phyloP scores from a whole-genome alignment of 1,140 invertebrate species.

The Trypoxylus dichotomus region DNA sequence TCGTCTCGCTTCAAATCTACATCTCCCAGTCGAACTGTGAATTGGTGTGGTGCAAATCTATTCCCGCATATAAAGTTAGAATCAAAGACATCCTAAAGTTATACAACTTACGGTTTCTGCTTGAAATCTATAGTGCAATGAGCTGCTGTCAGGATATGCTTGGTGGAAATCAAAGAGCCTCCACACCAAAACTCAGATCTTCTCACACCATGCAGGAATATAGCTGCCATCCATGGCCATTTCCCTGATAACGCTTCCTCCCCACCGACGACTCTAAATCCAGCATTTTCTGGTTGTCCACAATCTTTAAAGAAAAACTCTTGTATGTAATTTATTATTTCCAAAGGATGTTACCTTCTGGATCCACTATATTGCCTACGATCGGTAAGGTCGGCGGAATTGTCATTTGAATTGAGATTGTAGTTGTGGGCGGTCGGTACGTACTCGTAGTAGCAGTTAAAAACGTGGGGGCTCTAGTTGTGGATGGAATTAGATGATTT shows the following conservation, averaged over 20 bases:
- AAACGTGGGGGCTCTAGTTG: constrained; percentile 25
- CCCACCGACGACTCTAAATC: constrained; percentile 86
- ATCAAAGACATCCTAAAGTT: background rate
- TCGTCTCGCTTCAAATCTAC: constrained; percentile 81
- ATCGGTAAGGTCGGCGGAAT: constrained; percentile 31
- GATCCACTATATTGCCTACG: constrained; percentile 54
- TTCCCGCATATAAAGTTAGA: too few relatives aligned
- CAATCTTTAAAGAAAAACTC: constrained; percentile 62
- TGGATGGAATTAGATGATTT: constrained; percentile 36
- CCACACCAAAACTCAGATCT: constrained; percentile 94
- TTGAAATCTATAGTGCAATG: constrained; percentile 87
- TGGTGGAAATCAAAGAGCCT: constrained; percentile 78
- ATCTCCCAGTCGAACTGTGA: constrained; percentile 86
- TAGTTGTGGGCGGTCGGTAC: constrained; percentile 55
- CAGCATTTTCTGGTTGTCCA: constrained; percentile 77
- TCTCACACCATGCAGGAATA: constrained; percentile 83
- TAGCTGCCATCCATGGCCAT: constrained; percentile 94
- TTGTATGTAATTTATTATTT: background rate
- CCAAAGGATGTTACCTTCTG: constrained; percentile 48
- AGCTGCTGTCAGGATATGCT: constrained; percentile 85
- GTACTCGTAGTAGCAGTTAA: constrained; percentile 42
- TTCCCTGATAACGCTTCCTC: constrained; percentile 77
- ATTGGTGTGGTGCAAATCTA: constrained; percentile 55
- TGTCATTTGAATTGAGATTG: constrained; percentile 46
- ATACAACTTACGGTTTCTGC: constrained; percentile 76